These are phyloP conservation scores for Echeneis naucrates DNA, from an alignment of 2,797 vertebrate genomes.

Conservation along the genomic window DNA sequence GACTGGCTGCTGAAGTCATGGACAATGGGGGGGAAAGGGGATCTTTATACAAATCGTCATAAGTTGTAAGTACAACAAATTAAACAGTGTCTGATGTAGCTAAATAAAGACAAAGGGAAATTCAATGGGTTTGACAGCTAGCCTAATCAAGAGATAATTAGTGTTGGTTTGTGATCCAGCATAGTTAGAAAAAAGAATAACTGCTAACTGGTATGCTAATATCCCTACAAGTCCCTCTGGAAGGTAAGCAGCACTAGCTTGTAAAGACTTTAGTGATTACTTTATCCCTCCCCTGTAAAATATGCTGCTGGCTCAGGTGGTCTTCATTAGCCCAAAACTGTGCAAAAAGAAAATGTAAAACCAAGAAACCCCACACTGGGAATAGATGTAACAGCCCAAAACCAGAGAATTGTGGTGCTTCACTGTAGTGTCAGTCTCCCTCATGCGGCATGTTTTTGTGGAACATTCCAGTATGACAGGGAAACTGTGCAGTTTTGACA, in stretches of 20 bases:
- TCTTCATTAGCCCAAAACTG: constrained; percentile 80
- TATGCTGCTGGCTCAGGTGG: constrained; percentile 81
- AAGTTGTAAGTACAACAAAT: constrained; percentile 11
- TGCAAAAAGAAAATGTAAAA: constrained; percentile 66
- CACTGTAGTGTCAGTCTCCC: constrained; percentile 39
- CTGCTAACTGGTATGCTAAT: constrained; percentile 55
- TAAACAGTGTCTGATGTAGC: constrained; percentile 16
- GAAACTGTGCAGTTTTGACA: constrained; percentile 73
- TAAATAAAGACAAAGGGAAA: constrained; percentile 16
- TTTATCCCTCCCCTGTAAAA: constrained; percentile 77
- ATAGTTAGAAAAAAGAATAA: constrained; percentile 41
- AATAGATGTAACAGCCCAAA: constrained; percentile 63
- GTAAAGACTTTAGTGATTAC: constrained; percentile 81
- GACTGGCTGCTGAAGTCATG: constrained; percentile 52
- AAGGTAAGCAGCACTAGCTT: constrained; percentile 68
- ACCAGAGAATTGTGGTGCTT: constrained; percentile 42
- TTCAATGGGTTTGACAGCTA: constrained; percentile 35
- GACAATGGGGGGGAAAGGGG: constrained; percentile 11
- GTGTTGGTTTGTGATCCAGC: constrained; percentile 32
- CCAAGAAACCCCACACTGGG: constrained; percentile 64
- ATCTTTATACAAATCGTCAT: constrained; percentile 3
- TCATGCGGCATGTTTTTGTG: constrained; percentile 49
- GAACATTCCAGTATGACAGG: constrained; percentile 70
- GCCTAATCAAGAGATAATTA: constrained; percentile 34
- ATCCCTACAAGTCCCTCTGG: constrained; percentile 58